Percentiles rank a stretch among this genome's conserved stretches.
These are phyloP conservation scores for Sphinx pinastri DNA, from an alignment of 2,888 invertebrate species.

Conservation along the genomic window DNA sequence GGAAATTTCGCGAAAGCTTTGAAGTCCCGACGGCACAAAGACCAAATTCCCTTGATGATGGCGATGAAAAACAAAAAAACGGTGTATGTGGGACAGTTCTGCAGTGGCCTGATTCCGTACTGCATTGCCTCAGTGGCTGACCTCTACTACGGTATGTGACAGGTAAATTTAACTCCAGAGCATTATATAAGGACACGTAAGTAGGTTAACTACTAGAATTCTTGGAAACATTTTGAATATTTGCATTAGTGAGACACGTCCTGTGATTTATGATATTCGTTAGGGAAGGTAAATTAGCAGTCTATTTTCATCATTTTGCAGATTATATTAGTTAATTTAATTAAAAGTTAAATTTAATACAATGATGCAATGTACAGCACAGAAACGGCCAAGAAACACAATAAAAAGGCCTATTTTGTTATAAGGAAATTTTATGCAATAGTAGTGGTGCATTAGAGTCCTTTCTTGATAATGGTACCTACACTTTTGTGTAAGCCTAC, in stretches of 20 bases:
- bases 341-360: background rate
- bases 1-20: constrained; percentile 45
- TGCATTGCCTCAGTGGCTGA: constrained; percentile 58
- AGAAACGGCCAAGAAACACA: too few relatives aligned
- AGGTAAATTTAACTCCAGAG: constrained; percentile 21
- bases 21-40: constrained; percentile 44
- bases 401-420: too few relatives aligned
- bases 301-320: background rate
- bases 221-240: constrained; percentile 19
- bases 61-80: constrained; percentile 55
- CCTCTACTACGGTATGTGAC: constrained; percentile 15
- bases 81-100: constrained; percentile 70
- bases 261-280: background rate
- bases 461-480: background rate
- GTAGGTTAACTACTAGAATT: constrained; percentile 21
- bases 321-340: background rate
- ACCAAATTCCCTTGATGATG: constrained; percentile 53
- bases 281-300: background rate
- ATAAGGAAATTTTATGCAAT: background rate
- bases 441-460: background rate
- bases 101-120: constrained; percentile 74
- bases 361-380: too few relatives aligned
- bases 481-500: background rate
- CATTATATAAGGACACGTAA: constrained; percentile 21
- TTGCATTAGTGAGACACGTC: background rate